Evolutionary conservation across 2,113 vertebrate species (phyloP), one percentile per base, ranked within the genome.

Genomic region (Dermatemys mawii): DNA sequence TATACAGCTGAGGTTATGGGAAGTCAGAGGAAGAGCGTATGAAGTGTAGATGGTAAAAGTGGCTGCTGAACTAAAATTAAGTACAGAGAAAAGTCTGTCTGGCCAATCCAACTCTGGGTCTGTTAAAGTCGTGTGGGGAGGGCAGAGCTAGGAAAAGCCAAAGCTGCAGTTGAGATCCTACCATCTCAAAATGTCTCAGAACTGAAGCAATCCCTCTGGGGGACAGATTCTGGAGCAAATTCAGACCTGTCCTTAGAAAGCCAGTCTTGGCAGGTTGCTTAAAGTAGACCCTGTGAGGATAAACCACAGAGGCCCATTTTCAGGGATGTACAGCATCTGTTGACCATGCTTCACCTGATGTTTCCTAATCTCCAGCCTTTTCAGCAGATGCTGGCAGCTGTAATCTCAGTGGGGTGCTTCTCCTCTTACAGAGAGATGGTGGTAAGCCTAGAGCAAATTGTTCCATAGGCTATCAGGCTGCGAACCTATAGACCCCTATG

Each of bases 191-290:
- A 78, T 51, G 10, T 44, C 27, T 89, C 4, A 0, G 93, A 92
- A 90, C 1, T 3, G 88, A 93, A 91, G 83, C 21, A 90, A 29
- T 44, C 92, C 82, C 83, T 94, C 48, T 48, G 16, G 85, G 26
- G 67, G 84, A 81, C 63, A 78, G 48, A 87, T 87, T 89, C 78
- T 49, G 93, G 44, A 75, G 46, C 54, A 93, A 93, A 95, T 51
- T 8, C 86, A 90, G 82, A 85, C 11, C 86, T 87, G 11, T 91
- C 29, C 55, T 94, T 73, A 92, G 86, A 94, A 92, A 67, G 78
- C 57, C 70, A 7, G 14, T 49, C 81, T 91, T 86, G 96, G 84
- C 88, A 87, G 73, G 60, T 49, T 84, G 57, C 84, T 87, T 90
- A 26, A 93, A 94, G 92, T 48, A 87, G 7, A 50, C 79, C 67